Percentiles rank a stretch among this genome's conserved stretches.
phyloP scores from a whole-genome alignment of 2,888 invertebrate species.

The Ectemnius cavifrons region DNA sequence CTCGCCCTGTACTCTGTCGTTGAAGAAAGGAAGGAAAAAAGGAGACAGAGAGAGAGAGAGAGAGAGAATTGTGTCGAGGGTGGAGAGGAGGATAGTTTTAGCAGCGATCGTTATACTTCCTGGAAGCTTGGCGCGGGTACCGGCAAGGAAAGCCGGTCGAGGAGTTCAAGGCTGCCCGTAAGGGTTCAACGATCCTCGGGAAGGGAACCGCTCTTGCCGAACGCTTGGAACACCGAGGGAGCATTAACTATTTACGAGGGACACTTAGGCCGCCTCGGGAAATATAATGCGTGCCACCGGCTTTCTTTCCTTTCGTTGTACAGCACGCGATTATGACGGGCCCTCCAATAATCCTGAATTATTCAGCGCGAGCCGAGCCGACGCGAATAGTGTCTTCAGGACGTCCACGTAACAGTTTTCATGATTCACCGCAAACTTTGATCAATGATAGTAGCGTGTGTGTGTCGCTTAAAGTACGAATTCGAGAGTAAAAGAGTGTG shows the following conservation, averaged over 20 bases:
- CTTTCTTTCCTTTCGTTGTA: slow-evolving; percentile 25
- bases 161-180: slow-evolving; percentile 62
- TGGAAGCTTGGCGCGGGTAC: slow-evolving; percentile 60
- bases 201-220: slow-evolving; percentile 45
- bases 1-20: slow-evolving; percentile 19
- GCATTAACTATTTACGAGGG: slow-evolving; percentile 54
- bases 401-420: not conserved
- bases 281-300: slow-evolving; percentile 24
- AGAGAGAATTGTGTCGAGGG: slow-evolving; percentile 6
- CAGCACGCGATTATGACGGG: not conserved
- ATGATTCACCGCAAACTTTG: not conserved
- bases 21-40: slow-evolving; percentile 46
- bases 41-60: slow-evolving; percentile 36
- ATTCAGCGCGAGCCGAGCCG: slow-evolving; percentile 17
- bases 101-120: slow-evolving; percentile 61
- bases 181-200: slow-evolving; percentile 59
- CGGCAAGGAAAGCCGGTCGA: slow-evolving; percentile 63
- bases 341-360: slow-evolving; percentile 28
- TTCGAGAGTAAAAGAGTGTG: not conserved
- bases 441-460: too few species aligned
- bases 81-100: slow-evolving; percentile 41
- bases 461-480: too few species aligned
- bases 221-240: slow-evolving; percentile 35
- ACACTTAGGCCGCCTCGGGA: slow-evolving; percentile 30
- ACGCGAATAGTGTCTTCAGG: not conserved